Evolutionary conservation across 2,113 vertebrate genomes (phyloP).

Genomic region (Python bivittatus): DNA sequence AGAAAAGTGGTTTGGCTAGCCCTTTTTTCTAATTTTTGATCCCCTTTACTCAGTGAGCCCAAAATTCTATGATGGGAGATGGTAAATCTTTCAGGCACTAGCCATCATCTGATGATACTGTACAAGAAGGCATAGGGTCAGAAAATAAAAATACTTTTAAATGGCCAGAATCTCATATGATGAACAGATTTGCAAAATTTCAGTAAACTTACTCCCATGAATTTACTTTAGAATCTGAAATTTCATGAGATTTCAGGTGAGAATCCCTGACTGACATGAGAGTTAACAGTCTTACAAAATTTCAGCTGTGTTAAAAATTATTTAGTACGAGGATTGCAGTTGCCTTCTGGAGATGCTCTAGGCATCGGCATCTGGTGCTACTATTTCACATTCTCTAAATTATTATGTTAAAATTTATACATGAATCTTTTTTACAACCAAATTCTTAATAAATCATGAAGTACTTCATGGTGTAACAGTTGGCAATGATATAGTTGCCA

Average conservation of each 20-base stretch:
- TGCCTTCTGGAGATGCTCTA: background rate
- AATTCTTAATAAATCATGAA: background rate
- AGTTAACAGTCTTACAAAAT: background rate
- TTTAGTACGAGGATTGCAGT: background rate
- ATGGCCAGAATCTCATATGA: background rate
- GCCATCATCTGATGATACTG: background rate
- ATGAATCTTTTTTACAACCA: background rate
- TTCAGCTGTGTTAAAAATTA: background rate
- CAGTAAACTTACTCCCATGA: background rate
- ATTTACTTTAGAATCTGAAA: background rate
- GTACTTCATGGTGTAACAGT: background rate
- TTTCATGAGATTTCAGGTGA: background rate
- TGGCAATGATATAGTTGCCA: background rate
- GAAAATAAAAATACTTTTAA: background rate
- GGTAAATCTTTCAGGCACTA: background rate
- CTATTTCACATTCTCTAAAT: background rate
- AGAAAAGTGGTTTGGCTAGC: too few relatives aligned
- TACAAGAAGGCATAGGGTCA: background rate
- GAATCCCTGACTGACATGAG: background rate
- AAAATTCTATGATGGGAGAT: background rate
- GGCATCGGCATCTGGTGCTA: background rate
- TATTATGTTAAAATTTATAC: background rate
- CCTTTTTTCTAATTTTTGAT: background rate
- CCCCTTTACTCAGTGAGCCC: background rate
- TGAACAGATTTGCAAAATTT: background rate